Percentiles rank a stretch among this genome's conserved stretches.
Conservation (phyloP, 2,888 invertebrate genomes). For the Cephonodes hylas region DNA sequence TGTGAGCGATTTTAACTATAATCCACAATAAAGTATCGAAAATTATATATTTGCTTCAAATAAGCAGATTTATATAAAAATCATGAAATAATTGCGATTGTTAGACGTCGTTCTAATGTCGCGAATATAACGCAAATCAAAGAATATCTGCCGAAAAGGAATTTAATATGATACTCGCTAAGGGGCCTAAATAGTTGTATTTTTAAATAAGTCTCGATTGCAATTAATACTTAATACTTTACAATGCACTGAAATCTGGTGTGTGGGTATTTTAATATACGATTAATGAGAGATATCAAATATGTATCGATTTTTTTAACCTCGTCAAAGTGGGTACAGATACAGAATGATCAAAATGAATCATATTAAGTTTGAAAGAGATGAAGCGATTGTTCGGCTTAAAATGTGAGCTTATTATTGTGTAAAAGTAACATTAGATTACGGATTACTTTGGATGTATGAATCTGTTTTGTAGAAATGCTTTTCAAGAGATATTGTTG, state of each 20-base stretch:
- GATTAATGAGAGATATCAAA: neutral
- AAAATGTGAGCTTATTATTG: too few relatives aligned
- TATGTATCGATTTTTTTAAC: neutral
- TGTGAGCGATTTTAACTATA: neutral
- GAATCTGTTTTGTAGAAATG: too few relatives aligned
- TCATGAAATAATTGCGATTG: neutral
- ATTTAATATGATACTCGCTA: neutral
- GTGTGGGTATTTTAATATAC: neutral
- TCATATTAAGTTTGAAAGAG: neutral
- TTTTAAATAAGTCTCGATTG: neutral
- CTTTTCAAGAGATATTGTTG: neutral
- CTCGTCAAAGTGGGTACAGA: too few relatives aligned
- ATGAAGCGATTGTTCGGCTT: too few relatives aligned
- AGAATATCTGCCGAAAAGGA: neutral
- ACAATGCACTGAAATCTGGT: neutral
- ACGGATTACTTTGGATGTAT: too few relatives aligned
- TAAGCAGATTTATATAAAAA: neutral
- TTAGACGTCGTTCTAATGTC: neutral
- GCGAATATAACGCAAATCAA: neutral
- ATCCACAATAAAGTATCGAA: neutral
- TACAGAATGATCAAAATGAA: neutral
- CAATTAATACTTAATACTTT: conserved; percentile 1
- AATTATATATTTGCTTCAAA: neutral
- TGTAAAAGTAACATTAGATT: too few relatives aligned
- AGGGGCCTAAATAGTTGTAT: neutral